A percentile compares a stretch with the other conserved stretches of the same genome.
These are phyloP conservation scores for Cryptoleucopteryx plumbea DNA, from an alignment of 2,113 vertebrate species.

Conservation along the genomic window DNA sequence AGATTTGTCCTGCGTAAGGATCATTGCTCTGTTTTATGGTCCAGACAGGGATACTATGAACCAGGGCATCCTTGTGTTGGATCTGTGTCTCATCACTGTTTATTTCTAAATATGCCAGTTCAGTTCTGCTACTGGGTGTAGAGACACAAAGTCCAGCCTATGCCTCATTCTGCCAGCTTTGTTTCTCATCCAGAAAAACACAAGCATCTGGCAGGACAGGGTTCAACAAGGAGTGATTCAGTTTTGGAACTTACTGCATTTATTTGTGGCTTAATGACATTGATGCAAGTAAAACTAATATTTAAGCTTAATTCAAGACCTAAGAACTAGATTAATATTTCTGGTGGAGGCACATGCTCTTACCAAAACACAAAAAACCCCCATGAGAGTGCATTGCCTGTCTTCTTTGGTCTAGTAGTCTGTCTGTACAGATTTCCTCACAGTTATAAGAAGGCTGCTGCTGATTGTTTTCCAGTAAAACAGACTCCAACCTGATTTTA, in stretches of 20 bases:
- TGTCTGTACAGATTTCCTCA: conserved; percentile 8
- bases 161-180: conserved; percentile 25
- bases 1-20: background rate
- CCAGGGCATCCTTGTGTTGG: background rate
- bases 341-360: background rate
- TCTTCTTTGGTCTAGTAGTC: background rate
- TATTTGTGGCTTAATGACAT: background rate
- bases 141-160: conserved; percentile 41
- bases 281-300: background rate
- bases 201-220: background rate
- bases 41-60: background rate
- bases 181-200: conserved; percentile 42
- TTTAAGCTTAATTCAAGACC: conserved; percentile 8
- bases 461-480: conserved; percentile 21
- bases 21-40: background rate
- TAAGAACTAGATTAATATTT: background rate
- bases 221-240: conserved; percentile 18
- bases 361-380: background rate
- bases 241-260: conserved; percentile 12
- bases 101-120: background rate
- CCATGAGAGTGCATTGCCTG: background rate
- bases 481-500: conserved; percentile 7
- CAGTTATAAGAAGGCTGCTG: background rate
- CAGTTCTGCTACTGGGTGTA: background rate
- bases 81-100: background rate